These are phyloP conservation scores for Eulemur macaco DNA, from an alignment of 2,113 vertebrate genomes.

Conservation along the genomic window DNA sequence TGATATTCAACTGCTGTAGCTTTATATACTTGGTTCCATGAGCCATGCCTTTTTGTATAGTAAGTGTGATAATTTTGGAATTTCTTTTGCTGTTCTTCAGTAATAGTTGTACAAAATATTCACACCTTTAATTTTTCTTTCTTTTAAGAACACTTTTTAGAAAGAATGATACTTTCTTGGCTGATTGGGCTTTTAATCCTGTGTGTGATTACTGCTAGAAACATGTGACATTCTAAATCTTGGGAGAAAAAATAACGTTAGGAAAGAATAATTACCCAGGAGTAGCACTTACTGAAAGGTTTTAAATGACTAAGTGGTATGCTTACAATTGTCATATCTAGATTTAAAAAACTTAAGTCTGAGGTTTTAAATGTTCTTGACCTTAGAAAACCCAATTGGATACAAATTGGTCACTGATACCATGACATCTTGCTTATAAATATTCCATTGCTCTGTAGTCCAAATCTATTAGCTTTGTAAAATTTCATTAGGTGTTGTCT, in stretches of 20 bases:
- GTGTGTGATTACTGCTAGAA: not conserved
- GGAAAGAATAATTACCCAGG: not conserved
- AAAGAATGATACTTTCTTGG: slow-evolving; percentile 6
- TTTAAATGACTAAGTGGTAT: not conserved
- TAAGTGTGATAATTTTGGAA: not conserved
- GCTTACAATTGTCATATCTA: not conserved
- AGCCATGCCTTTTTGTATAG: not conserved
- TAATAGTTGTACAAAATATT: not conserved
- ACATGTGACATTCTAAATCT: not conserved
- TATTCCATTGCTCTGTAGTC: not conserved
- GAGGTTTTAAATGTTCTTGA: slow-evolving; percentile 45
- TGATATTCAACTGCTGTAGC: not conserved
- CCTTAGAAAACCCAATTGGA: not conserved
- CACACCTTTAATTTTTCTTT: not conserved
- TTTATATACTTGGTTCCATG: not conserved
- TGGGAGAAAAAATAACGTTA: not conserved
- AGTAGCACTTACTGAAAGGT: not conserved
- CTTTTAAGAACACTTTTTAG: not conserved
- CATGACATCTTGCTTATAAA: not conserved
- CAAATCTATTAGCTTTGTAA: not conserved
- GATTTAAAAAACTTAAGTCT: slow-evolving; percentile 28
- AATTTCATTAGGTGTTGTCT: slow-evolving; percentile 3
- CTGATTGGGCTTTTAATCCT: not conserved
- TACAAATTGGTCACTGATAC: not conserved
- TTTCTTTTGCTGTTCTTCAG: not conserved